These are phyloP conservation scores for Chrysochloris asiatica DNA, from an alignment of 2,113 vertebrate genomes.

Conservation along the genomic window DNA sequence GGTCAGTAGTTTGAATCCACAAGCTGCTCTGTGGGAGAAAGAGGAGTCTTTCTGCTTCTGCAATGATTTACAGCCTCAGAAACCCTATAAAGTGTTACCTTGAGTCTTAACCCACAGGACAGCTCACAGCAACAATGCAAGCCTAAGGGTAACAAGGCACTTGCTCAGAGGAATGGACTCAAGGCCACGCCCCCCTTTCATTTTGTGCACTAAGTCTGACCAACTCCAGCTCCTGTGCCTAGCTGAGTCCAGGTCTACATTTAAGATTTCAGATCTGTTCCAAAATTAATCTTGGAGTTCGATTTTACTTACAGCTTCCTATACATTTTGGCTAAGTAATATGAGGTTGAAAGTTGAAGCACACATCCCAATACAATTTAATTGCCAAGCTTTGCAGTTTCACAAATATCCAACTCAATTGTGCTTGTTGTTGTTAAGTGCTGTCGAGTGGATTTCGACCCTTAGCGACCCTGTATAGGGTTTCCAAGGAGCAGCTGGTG, in stretches of 20 bases:
- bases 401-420: neutral
- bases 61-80: too few relatives aligned
- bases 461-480: too few relatives aligned
- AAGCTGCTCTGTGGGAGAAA: too few relatives aligned
- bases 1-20: too few relatives aligned
- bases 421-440: too few relatives aligned
- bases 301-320: neutral
- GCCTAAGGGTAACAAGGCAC: neutral
- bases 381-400: neutral
- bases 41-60: too few relatives aligned
- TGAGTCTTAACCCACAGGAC: too few relatives aligned
- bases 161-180: neutral
- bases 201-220: neutral
- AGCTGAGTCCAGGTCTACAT: neutral
- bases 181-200: neutral
- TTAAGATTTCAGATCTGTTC: neutral
- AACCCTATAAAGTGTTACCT: too few relatives aligned
- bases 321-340: conserved; percentile 23
- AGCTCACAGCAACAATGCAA: too few relatives aligned
- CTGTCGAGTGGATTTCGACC: too few relatives aligned
- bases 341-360: neutral
- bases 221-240: neutral
- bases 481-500: too few relatives aligned
- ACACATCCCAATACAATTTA: neutral
- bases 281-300: neutral